Evolutionary conservation across 2,113 vertebrate species (phyloP), one percentile per base, ranked within the genome.

Genomic region (Morone saxatilis): DNA sequence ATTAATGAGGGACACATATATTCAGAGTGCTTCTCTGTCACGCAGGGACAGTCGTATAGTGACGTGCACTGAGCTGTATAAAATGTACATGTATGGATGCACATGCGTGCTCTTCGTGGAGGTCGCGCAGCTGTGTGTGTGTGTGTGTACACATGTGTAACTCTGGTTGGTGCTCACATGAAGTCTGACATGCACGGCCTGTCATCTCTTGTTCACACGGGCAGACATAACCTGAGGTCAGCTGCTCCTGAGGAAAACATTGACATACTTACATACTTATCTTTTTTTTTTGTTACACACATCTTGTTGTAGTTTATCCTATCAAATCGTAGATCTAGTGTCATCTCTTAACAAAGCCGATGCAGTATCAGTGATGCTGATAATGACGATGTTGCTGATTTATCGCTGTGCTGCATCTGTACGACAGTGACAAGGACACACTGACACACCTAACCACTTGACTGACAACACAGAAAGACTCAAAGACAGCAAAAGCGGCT

Each of bases 151-250:
- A 17, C 51, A 77, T 53, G 48, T 81, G 66, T 72, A 59, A 8
- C 48, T 74, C 63, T 80, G 81, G 51, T 79, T 60, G 16, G 60
- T 47, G 67, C 57, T 76, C 68, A 61, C 71, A 68, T 69, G 31
- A 25, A 67, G n/a, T 51, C 81, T 84, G 76, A 78, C 78, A 86
- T 65, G 84, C 1, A 3, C 85, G 63, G 65, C 40, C 71, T 85
- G 84, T 81, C 84, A 88, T 73, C 59, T 85, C 76, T 81, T 69
- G 84, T 84, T 83, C 83, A 82, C 84, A 80, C 67, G 73, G 56
- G 80, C 76, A 67, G 73, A 88, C 80, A 75, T 63, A 83, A 82
- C 66, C 19, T 36, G 25, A 71, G 79, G 79, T 73, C 80, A 60
- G 53, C 54, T 36, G 54, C 47, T 65, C 89, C 51, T 5, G 60